Conservation (phyloP, 2,113 vertebrate genomes). For the Phalacrocorax brasilianus region DNA sequence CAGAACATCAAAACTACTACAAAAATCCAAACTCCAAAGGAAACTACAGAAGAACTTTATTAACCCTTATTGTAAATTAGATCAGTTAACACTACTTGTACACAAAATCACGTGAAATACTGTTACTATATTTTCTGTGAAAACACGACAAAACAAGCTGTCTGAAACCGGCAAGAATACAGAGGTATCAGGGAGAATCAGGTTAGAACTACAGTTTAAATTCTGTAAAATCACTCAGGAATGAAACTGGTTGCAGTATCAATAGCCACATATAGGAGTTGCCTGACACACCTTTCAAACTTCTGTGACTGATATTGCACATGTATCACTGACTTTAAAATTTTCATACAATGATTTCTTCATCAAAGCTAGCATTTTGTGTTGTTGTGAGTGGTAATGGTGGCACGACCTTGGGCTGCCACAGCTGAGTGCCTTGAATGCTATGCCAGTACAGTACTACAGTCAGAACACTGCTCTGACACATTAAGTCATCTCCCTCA, state of each 20-base stretch:
- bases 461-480: neutral
- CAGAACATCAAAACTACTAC: neutral
- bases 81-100: conserved; percentile 8
- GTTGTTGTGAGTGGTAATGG: neutral
- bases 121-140: neutral
- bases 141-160: neutral
- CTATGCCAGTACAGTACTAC: neutral
- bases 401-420: neutral
- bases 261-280: neutral
- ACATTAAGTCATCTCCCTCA: neutral
- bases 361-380: neutral
- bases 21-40: conserved; percentile 39
- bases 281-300: conserved; percentile 25
- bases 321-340: neutral
- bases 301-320: neutral
- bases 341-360: neutral
- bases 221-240: conserved; percentile 18
- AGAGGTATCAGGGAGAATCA: neutral
- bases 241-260: neutral
- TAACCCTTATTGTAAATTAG: conserved; percentile 23
- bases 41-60: conserved; percentile 42
- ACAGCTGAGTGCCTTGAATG: neutral
- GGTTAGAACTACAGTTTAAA: conserved; percentile 27
- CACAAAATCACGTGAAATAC: neutral
- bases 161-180: neutral